phyloP scores from a whole-genome alignment of 2,888 invertebrate species.

The Metalampra italica region DNA sequence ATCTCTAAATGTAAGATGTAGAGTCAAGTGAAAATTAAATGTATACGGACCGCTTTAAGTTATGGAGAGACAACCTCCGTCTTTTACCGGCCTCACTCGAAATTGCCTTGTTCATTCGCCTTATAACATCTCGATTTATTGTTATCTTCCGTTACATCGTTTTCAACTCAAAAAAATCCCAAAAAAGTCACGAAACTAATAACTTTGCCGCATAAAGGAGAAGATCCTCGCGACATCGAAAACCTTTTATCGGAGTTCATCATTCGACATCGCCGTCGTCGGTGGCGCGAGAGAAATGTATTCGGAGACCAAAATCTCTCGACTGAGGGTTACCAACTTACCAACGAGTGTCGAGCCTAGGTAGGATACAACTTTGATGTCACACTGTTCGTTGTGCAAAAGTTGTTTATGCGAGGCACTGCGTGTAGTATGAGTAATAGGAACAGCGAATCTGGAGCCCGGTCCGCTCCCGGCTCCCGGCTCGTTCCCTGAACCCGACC shows the following conservation, averaged over 20 bases:
- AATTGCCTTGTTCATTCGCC: constrained; percentile 8
- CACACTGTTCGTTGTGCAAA: constrained; percentile 12
- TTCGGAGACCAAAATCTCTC: constrained; percentile 18
- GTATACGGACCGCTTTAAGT: not conserved
- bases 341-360: constrained; percentile 9
- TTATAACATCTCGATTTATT: constrained; percentile 12
- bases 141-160: constrained; percentile 9
- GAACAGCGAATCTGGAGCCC: constrained; percentile 5
- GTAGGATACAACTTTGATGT: not conserved
- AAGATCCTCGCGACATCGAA: constrained; percentile 44
- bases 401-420: constrained; percentile 3
- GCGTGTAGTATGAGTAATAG: constrained; percentile 4
- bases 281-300: constrained; percentile 40
- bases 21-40: not conserved
- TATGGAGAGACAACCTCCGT: not conserved
- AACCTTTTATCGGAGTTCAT: constrained; percentile 55
- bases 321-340: constrained; percentile 14
- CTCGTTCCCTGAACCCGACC: constrained; percentile 23
- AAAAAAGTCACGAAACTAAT: constrained; percentile 24
- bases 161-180: constrained; percentile 12
- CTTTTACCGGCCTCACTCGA: not conserved
- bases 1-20: no score
- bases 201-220: constrained; percentile 28
- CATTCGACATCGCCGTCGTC: constrained; percentile 25
- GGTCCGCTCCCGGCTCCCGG: constrained; percentile 1